Evolutionary conservation across 2,888 invertebrate species (phyloP).

Genomic region (Zygothrica quintamaculata): DNA sequence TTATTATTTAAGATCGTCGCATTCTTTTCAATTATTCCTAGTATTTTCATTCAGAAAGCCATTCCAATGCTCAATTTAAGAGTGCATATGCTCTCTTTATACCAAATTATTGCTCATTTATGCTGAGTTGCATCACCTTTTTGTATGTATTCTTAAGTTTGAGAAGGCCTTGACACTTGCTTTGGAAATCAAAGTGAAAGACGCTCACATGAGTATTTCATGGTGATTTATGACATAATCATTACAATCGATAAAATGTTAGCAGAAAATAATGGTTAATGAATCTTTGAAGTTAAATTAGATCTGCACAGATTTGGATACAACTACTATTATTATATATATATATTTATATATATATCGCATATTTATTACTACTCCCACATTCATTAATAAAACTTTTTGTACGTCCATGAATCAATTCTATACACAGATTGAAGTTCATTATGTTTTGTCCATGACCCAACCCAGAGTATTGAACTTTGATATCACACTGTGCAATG

Average conservation of each 20-base stretch:
- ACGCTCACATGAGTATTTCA: conserved; percentile 15
- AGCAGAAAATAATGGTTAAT: too few relatives aligned
- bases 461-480: conserved; percentile 1
- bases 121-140: conserved; percentile 50
- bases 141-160: conserved; percentile 37
- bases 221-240: conserved; percentile 31
- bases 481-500: too few relatives aligned
- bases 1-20: too few relatives aligned
- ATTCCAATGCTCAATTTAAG: too few relatives aligned
- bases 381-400: conserved; percentile 8
- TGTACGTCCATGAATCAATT: conserved; percentile 6
- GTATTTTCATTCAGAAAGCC: too few relatives aligned
- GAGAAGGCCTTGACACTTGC: conserved; percentile 39
- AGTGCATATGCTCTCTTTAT: conserved; percentile 3
- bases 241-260: conserved; percentile 30
- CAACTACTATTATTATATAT: too few relatives aligned
- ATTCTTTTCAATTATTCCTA: too few relatives aligned
- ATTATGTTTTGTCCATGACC: conserved; percentile 35
- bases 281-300: too few relatives aligned
- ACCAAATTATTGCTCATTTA: conserved; percentile 37
- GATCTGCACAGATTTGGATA: too few relatives aligned
- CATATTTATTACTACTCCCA: background rate
- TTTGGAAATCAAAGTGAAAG: conserved; percentile 26
- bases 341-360: too few relatives aligned
- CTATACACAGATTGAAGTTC: background rate